These are phyloP conservation scores for Drosophila mimetica DNA, from an alignment of 2,888 invertebrate species.

Conservation along the genomic window DNA sequence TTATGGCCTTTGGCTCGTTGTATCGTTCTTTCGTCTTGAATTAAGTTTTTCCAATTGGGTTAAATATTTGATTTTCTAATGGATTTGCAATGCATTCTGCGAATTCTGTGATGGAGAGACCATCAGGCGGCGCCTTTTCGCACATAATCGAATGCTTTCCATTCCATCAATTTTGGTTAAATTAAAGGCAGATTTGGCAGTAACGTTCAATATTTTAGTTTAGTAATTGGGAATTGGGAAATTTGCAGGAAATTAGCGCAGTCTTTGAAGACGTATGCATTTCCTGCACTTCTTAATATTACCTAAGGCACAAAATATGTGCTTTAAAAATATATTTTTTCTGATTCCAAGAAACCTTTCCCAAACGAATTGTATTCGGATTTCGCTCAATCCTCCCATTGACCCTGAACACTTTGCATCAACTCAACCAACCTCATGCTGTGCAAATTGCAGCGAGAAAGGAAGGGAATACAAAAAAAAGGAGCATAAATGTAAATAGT, in stretches of 20 bases:
- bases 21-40: conserved; percentile 33
- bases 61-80: conserved; percentile 44
- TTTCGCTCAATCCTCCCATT: conserved; percentile 2
- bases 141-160: conserved; percentile 21
- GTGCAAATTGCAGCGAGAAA: conserved; percentile 21
- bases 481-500: conserved; percentile 7
- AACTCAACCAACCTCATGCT: conserved; percentile 9
- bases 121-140: background rate
- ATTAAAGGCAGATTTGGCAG: background rate
- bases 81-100: conserved; percentile 35
- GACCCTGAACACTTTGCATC: conserved; percentile 32
- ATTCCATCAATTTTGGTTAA: background rate
- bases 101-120: conserved; percentile 11
- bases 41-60: conserved; percentile 36
- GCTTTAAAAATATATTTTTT: too few relatives aligned
- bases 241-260: background rate
- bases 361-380: background rate
- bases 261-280: background rate
- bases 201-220: conserved; percentile 1
- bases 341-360: too few relatives aligned
- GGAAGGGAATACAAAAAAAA: background rate
- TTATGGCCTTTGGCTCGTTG: conserved; percentile 5
- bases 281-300: too few relatives aligned
- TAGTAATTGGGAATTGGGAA: background rate
- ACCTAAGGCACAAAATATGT: too few relatives aligned